Evolutionary conservation across 1,140 invertebrate genomes (phyloP), one percentile per base, ranked within the genome.

Genomic region (Zaprionus taronus): DNA sequence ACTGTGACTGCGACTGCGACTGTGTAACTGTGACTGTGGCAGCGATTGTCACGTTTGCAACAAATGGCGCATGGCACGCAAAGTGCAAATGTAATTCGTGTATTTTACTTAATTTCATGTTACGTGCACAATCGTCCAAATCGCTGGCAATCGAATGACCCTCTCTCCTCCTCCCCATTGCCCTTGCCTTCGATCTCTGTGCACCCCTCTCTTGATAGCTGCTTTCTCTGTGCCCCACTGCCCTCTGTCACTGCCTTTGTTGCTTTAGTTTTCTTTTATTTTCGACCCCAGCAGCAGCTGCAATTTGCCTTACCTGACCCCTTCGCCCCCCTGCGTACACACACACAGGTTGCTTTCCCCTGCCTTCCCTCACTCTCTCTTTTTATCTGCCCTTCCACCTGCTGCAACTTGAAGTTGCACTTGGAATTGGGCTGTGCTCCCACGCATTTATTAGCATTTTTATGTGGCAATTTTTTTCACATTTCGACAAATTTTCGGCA

Each of bases 41-140:
- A 67, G 65, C 71, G 79, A 89, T 81, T 89, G 84, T 89, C 84
- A 89, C 84, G 84, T 89, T 89, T 89, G 84, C 84, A 89, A 84
- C 84, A 89, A 89, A 89, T 89, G 84, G 84, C 75, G 84, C 84
- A 89, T 89, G 84, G 80, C 85, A 87, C 84, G 84, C 84, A 89
- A 89, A 89, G 84, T 83, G 84, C 84, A 89, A 89, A 89, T 89
- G 84, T 89, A 83, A 89, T 89, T 89, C 84, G 84, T 89, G 84
- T 89, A 89, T 89, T 89, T 89, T 89, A 89, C 84, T 89, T 87
- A 87, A 87, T 87, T 89, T 87, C 81, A 79, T 79, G 81, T 89
- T 89, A 89, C 84, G 84, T 87, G 84, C 84, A 87, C 83, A 86
- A 87, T 87, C 83, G 83, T 65, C 83, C 77, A 87, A 86, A 86